Evolutionary conservation across 2,888 invertebrate genomes (phyloP).

Genomic region (Hylaea fasciaria): DNA sequence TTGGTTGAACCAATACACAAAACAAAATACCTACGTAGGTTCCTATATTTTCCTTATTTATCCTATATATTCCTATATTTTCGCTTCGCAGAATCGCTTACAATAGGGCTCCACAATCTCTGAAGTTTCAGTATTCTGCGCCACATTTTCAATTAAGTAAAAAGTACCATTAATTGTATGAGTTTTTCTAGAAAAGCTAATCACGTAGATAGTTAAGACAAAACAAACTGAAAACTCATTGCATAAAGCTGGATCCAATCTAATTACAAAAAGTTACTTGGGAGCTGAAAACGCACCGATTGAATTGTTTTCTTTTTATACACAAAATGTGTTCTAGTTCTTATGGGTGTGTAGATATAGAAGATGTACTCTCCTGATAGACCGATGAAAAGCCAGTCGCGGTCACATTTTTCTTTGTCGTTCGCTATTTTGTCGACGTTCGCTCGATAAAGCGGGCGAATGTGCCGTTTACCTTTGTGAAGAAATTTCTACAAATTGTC

Average conservation of each 20-base stretch:
- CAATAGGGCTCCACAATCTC: background rate
- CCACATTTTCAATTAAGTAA: conserved; percentile 8
- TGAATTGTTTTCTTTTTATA: too few relatives aligned
- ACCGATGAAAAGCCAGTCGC: conserved; percentile 14
- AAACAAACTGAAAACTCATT: conserved; percentile 4
- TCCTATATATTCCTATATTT: too few relatives aligned
- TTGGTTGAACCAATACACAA: too few relatives aligned
- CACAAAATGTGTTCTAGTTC: too few relatives aligned
- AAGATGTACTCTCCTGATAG: conserved; percentile 10
- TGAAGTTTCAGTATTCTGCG: background rate
- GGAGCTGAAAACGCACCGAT: too few relatives aligned
- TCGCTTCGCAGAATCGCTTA: too few relatives aligned
- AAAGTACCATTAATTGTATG: too few relatives aligned
- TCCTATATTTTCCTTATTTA: too few relatives aligned
- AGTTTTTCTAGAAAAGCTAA: conserved; percentile 5
- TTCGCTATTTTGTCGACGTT: conserved; percentile 18
- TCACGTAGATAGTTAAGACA: conserved; percentile 4
- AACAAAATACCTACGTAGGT: too few relatives aligned
- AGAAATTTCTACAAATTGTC: conserved; percentile 15
- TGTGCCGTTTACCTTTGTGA: conserved; percentile 18
- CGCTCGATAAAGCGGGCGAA: conserved; percentile 22
- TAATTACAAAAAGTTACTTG: too few relatives aligned
- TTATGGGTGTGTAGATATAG: conserved; percentile 1
- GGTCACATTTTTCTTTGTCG: conserved; percentile 17
- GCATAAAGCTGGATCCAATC: background rate